phyloP scores from a whole-genome alignment of 2,797 vertebrate genomes.

The Mergus octosetaceus region DNA sequence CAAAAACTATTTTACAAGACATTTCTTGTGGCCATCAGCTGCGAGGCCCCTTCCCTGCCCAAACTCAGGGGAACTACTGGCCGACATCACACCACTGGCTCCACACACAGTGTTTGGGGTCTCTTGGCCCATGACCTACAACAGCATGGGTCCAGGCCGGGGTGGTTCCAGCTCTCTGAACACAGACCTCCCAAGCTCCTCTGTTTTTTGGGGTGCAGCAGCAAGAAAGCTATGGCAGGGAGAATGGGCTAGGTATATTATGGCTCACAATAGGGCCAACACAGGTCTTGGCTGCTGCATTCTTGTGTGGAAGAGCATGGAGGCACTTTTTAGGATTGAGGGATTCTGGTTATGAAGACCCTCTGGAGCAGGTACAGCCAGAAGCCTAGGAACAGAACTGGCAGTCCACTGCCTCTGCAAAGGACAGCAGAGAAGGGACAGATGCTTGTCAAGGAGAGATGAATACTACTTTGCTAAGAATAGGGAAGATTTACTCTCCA shows the following conservation, averaged over 20 bases:
- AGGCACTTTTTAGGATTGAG: slow-evolving; percentile 38
- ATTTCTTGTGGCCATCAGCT: background rate
- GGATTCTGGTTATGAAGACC: slow-evolving; percentile 55
- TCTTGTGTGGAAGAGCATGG: background rate
- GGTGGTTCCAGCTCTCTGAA: no score
- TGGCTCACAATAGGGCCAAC: slow-evolving; percentile 3
- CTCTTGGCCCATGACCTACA: no score
- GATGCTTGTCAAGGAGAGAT: slow-evolving; percentile 19
- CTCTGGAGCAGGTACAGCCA: slow-evolving; percentile 31
- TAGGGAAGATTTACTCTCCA: background rate
- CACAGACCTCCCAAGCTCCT: background rate
- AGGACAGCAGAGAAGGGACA: slow-evolving; percentile 15
- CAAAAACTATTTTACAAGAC: background rate
- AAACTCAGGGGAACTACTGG: no score
- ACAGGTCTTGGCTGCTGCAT: background rate
- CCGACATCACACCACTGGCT: no score
- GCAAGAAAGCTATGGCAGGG: slow-evolving; percentile 1
- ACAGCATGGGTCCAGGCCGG: no score
- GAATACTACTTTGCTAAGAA: background rate
- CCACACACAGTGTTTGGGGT: no score
- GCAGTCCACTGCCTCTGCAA: slow-evolving; percentile 35
- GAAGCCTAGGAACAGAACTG: slow-evolving; percentile 36
- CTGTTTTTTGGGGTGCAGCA: background rate
- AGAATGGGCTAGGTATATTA: slow-evolving; percentile 40
- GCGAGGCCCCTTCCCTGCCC: no score